Evolutionary conservation across 2,113 vertebrate species (phyloP), one percentile per base, ranked within the genome.

Genomic region (Puma concolor): DNA sequence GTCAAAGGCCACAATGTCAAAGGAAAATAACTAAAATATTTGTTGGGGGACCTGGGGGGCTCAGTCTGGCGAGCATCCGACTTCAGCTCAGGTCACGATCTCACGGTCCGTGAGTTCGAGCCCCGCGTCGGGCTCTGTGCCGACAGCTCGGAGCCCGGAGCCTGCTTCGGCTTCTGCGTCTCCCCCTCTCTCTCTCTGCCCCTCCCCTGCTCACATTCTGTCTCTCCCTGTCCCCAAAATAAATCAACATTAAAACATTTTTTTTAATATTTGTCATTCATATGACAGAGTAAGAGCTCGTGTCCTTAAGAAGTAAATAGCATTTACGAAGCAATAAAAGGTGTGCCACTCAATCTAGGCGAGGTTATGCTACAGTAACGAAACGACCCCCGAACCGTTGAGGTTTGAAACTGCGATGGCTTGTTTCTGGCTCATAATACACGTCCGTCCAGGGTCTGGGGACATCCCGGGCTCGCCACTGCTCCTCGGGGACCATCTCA

Each of bases 351-450:
- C 29, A 0, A 0, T 13, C 5, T 8, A 74, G 44, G 57, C 4
- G 0, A 29, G 3, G 36, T 54, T 21, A 15, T 4, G 15, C 21
- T 14, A 36, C n/a, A 16, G 15, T 44, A 54, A 90, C 29, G 21
- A 44, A 66, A 44, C 12, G 11, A 29, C 38, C 13, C 23, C 19
- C 50, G 7, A n/a, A 8, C 1, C 7, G 6, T 5, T 0, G 1
- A 3, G 48, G 44, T 36, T 48, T 21, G 5, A 14, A 29, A 21
- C 7, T 2, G 7, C 48, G 3, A 0, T 0, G 12, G 21, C 23
- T 50, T 13, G 0, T 9, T 50, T n/a, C 29, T 1, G 4, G 79
- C 38, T 41, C 27, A 1, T 4, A 5, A 2, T 5, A 0, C 57
- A 0, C 1, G 2, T 15, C 15, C 25, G 0, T 14, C 29, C 31